Conservation (phyloP, 2,113 vertebrate genomes). For the Platycercus adscitus region DNA sequence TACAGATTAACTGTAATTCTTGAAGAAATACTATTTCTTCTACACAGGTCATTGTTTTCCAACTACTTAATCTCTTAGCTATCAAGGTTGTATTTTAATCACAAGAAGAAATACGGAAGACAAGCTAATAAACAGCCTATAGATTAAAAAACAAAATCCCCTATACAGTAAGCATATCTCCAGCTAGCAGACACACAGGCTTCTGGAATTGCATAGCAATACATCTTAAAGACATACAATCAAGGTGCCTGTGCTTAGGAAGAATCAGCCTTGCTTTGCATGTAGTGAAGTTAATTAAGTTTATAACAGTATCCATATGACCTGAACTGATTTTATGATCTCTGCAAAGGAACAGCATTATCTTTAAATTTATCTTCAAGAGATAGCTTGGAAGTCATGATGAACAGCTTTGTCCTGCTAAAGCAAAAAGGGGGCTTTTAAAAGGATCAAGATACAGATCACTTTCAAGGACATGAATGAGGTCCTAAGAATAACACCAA, state of each 20-base stretch:
- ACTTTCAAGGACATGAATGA: neutral
- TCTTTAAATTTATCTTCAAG: slow-evolving; percentile 15
- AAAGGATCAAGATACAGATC: neutral
- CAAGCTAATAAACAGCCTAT: neutral
- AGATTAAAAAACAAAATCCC: neutral
- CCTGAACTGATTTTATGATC: neutral
- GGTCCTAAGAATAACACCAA: neutral
- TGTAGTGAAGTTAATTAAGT: neutral
- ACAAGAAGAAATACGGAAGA: neutral
- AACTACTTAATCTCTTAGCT: neutral
- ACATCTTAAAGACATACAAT: neutral
- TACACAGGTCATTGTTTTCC: neutral
- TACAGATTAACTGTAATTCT: neutral
- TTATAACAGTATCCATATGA: neutral
- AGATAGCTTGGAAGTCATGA: neutral
- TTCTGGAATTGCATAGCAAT: neutral
- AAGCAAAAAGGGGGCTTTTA: neutral
- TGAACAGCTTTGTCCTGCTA: neutral
- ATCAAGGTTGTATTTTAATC: neutral
- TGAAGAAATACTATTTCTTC: neutral
- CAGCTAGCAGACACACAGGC: neutral
- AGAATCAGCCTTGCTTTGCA: neutral
- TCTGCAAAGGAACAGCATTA: neutral
- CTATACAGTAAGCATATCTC: neutral
- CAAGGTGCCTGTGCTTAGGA: neutral